Conservation (phyloP, 2,113 vertebrate species). For the Rallus limicola region DNA sequence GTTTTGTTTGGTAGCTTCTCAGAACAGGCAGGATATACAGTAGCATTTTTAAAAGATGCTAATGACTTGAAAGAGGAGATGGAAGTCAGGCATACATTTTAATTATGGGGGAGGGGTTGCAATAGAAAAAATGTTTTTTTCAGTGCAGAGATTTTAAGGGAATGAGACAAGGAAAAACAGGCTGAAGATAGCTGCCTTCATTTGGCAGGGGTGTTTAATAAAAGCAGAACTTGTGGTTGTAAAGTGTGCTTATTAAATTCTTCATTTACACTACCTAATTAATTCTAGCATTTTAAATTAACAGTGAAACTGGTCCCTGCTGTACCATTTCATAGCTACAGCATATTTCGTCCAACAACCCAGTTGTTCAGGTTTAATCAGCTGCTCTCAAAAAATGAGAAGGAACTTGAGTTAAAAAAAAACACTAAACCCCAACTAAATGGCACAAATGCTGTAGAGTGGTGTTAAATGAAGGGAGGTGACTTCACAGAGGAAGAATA, state of each 20-base stretch:
- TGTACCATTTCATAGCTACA: slow-evolving; percentile 80
- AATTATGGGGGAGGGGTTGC: slow-evolving; percentile 48
- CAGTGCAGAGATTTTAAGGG: slow-evolving; percentile 63
- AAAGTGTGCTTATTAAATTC: slow-evolving; percentile 87
- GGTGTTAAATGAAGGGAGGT: neutral
- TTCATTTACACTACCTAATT: slow-evolving; percentile 87
- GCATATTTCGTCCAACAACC: slow-evolving; percentile 80
- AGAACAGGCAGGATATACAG: slow-evolving; percentile 77
- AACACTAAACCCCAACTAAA: neutral
- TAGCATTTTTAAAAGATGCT: slow-evolving; percentile 74
- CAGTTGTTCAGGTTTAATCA: slow-evolving; percentile 83
- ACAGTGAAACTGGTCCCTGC: slow-evolving; percentile 85
- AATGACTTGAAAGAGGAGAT: slow-evolving; percentile 70
- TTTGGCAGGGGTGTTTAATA: slow-evolving; percentile 80
- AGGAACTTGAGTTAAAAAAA: slow-evolving; percentile 15
- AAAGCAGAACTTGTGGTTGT: slow-evolving; percentile 83
- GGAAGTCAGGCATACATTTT: slow-evolving; percentile 68
- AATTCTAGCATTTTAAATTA: slow-evolving; percentile 89
- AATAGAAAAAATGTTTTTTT: neutral
- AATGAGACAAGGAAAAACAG: slow-evolving; percentile 65
- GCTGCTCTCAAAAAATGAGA: slow-evolving; percentile 72
- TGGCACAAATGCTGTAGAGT: neutral
- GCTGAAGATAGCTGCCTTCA: slow-evolving; percentile 73
- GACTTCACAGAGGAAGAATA: neutral
- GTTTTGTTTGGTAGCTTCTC: slow-evolving; percentile 77